Evolutionary conservation across 2,797 vertebrate genomes (phyloP).

Genomic region (Prionace glauca): DNA sequence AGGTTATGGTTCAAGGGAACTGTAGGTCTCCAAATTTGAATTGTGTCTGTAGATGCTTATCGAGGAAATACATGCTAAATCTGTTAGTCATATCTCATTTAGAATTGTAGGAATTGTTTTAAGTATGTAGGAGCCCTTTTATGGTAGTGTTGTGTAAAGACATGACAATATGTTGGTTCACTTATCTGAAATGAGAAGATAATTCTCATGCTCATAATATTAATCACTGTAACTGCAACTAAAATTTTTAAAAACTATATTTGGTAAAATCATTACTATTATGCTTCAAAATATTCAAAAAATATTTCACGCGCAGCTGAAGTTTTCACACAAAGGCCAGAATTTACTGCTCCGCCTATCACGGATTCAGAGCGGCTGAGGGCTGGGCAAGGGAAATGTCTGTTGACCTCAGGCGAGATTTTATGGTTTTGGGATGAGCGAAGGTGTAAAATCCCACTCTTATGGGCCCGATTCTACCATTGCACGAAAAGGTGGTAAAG

Average conservation of each 20-base stretch:
- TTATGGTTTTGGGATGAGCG: too few relatives aligned
- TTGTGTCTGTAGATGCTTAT: slow-evolving; percentile 34
- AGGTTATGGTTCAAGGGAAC: slow-evolving; percentile 42
- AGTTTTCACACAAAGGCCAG: too few relatives aligned
- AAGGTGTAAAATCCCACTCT: too few relatives aligned
- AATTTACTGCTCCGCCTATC: too few relatives aligned
- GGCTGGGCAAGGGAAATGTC: too few relatives aligned
- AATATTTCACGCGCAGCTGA: too few relatives aligned
- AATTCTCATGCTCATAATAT: not conserved
- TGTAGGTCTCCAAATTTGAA: slow-evolving; percentile 18
- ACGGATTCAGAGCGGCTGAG: too few relatives aligned
- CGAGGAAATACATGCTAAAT: slow-evolving; percentile 15
- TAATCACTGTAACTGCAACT: not conserved
- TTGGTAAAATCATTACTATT: not conserved
- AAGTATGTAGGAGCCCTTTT: slow-evolving; percentile 27
- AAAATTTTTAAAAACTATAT: not conserved
- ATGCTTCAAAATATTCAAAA: not conserved
- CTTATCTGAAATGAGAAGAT: not conserved
- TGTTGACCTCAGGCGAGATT: too few relatives aligned
- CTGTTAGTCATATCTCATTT: slow-evolving; percentile 25
- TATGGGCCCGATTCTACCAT: too few relatives aligned
- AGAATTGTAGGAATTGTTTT: not conserved
- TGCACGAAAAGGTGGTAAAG: too few relatives aligned
- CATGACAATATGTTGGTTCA: slow-evolving; percentile 11
- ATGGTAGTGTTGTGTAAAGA: slow-evolving; percentile 25